A percentile compares a stretch with the other conserved stretches of the same genome.
These are phyloP conservation scores for Sylvia borin DNA, from an alignment of 2,797 vertebrate genomes.

Conservation along the genomic window DNA sequence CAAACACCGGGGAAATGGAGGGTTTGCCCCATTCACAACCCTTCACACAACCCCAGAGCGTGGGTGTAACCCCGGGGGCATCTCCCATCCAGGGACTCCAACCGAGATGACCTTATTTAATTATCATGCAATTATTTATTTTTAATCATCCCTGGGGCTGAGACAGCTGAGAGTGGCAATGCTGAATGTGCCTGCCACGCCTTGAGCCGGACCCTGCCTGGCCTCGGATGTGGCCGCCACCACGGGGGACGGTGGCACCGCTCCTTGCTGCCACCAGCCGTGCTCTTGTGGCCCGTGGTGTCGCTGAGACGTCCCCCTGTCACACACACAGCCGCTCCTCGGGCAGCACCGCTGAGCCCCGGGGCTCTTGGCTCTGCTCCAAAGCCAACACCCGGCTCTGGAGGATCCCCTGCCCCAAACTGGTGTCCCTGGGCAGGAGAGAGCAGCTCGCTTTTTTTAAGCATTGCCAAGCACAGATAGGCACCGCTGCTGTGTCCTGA, in stretches of 20 bases:
- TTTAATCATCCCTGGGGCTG: not conserved
- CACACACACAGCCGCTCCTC: accelerated
- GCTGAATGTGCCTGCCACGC: accelerated
- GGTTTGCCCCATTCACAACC: not conserved
- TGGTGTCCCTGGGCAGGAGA: not conserved
- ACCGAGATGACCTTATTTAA: not conserved
- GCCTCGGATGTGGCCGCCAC: not conserved
- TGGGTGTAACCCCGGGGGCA: not conserved
- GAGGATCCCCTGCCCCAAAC: not conserved
- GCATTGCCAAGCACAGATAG: not conserved
- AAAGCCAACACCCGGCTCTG: not conserved
- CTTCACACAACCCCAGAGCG: not conserved
- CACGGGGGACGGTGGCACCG: accelerated
- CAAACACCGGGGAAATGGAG: not conserved
- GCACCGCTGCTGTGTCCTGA: not conserved
- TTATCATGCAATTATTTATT: too few species aligned
- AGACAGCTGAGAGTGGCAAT: not conserved
- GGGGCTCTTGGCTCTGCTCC: not conserved
- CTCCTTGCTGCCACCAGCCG: not conserved
- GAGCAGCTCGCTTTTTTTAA: not conserved
- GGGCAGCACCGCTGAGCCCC: not conserved
- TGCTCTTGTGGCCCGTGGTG: accelerated
- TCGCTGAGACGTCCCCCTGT: accelerated
- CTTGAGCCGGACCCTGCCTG: not conserved
- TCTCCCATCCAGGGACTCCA: not conserved